Percentiles rank a stretch among this genome's conserved stretches.
phyloP scores from a whole-genome alignment of 1,140 invertebrate species.

The Pygmarrhopalites habei region DNA sequence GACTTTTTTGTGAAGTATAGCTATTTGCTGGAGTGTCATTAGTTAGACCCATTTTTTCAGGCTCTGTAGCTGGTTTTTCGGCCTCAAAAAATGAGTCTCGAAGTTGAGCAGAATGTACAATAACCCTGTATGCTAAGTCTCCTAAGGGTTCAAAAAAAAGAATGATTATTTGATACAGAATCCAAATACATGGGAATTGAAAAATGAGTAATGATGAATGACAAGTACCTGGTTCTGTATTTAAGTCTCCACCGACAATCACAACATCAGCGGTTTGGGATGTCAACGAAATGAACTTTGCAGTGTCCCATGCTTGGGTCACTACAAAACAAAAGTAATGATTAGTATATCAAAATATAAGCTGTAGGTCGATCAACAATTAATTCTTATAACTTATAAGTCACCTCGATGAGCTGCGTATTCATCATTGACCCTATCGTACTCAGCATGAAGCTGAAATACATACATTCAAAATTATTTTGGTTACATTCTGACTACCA shows the following conservation, averaged over 20 bases:
- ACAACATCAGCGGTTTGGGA: constrained; percentile 66
- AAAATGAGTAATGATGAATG: no score
- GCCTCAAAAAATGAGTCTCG: constrained; percentile 47
- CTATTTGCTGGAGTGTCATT: constrained; percentile 74
- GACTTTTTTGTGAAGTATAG: constrained; percentile 57
- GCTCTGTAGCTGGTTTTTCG: neutral
- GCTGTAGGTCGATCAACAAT: no score
- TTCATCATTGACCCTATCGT: constrained; percentile 72
- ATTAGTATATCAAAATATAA: no score
- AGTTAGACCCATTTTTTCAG: constrained; percentile 47
- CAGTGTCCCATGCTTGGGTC: constrained; percentile 86
- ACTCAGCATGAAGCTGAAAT: constrained; percentile 86
- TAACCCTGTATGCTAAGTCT: constrained; percentile 68
- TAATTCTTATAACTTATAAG: no score
- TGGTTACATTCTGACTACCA: neutral
- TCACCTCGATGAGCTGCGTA: constrained; percentile 81
- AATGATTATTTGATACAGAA: no score
- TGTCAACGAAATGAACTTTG: constrained; percentile 84
- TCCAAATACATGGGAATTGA: no score
- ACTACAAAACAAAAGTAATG: no score
- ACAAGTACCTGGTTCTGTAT: constrained; percentile 81
- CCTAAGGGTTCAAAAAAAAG: no score
- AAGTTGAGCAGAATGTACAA: constrained; percentile 48
- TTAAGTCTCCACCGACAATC: constrained; percentile 86
- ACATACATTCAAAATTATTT: neutral